Percentiles rank a stretch among this genome's conserved stretches.
These are phyloP conservation scores for Hirtodrosophila alboralis DNA, from an alignment of 2,888 invertebrate genomes.

Conservation along the genomic window DNA sequence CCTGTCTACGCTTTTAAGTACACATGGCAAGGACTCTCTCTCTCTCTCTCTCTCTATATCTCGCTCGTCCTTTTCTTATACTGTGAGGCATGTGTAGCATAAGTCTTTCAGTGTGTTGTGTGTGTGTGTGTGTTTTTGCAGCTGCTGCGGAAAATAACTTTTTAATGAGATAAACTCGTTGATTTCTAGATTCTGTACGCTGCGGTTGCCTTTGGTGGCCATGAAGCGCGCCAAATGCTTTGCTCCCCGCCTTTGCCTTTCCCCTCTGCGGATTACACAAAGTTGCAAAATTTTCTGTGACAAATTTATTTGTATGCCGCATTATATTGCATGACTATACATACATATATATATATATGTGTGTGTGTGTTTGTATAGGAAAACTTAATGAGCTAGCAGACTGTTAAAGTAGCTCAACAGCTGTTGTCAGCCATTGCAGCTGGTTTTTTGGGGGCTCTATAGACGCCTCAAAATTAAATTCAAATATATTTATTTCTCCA, in stretches of 20 bases:
- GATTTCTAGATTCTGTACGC: conserved; percentile 75
- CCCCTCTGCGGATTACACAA: conserved; percentile 74
- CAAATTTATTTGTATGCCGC: conserved; percentile 78
- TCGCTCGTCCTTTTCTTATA: neutral
- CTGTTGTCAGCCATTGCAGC: conserved; percentile 64
- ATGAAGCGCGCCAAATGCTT: conserved; percentile 28
- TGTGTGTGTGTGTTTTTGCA: conserved; percentile 58
- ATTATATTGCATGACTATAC: conserved; percentile 62
- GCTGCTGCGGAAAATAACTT: conserved; percentile 81
- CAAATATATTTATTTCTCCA: conserved; percentile 65
- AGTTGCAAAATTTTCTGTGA: conserved; percentile 79
- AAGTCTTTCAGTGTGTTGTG: conserved; percentile 47
- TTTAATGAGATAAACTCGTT: conserved; percentile 83
- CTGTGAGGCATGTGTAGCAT: conserved; percentile 62
- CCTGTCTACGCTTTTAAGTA: conserved; percentile 71
- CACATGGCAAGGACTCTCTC: conserved; percentile 47
- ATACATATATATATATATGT: conserved; percentile 22
- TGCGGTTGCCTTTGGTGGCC: conserved; percentile 67
- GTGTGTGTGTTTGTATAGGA: conserved; percentile 52
- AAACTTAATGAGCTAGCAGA: conserved; percentile 78
- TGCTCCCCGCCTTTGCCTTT: conserved; percentile 39
- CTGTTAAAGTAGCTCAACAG: conserved; percentile 79
- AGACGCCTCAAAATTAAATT: conserved; percentile 68
- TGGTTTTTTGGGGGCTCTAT: conserved; percentile 26
- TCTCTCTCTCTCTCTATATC: neutral